Base-by-base conservation (phyloP, 2,797 vertebrate genomes). In the Pygocentrus nattereri region DNA sequence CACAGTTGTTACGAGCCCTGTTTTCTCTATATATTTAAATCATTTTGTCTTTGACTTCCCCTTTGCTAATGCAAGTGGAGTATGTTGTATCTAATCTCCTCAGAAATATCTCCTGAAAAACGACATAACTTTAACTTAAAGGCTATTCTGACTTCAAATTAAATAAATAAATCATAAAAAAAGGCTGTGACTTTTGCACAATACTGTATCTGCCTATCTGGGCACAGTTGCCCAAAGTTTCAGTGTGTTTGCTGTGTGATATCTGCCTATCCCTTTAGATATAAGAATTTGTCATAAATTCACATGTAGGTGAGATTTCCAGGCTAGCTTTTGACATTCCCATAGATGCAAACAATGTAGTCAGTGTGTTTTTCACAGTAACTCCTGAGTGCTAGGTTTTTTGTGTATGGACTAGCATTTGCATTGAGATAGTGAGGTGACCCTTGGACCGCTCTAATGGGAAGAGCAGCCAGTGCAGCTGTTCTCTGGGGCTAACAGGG, bases 381-480 rank as follows among this genome's bases (percentile, higher is more conserved):
- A n/a, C 15, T 44, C 7, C 19, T 16, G 25, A 23, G 52, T 59
- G 64, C 21, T 2, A 31, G 6, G 31, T 64, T n/a, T n/a, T 52
- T 13, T 62, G 25, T 34, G 56, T 13, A 19, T 25, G 47, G n/a
- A 65, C 3, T 47, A 21, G 19, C 10, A 1, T 41, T 77, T 87
- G 49, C 23, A 21, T 73, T 79, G 18, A 61, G 72, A 69, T 41
- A 74, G 61, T 44, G 65, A 44, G 31, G 15, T 47, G 64, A 58
- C 70, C 72, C 70, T 64, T 84, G 69, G 52, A 71, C 50, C 18
- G 49, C 50, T 58, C 8, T 68, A 73, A 61, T 76, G 31, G 30
- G 68, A 54, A 59, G 41, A 73, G 79, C 58, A 67, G 58, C 4
- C 69, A 5, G 6, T 58, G 58, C 49, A 58, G 65, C 52, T 56